Base-by-base conservation (phyloP, 2,113 vertebrate genomes). In the Vombatus ursinus region DNA sequence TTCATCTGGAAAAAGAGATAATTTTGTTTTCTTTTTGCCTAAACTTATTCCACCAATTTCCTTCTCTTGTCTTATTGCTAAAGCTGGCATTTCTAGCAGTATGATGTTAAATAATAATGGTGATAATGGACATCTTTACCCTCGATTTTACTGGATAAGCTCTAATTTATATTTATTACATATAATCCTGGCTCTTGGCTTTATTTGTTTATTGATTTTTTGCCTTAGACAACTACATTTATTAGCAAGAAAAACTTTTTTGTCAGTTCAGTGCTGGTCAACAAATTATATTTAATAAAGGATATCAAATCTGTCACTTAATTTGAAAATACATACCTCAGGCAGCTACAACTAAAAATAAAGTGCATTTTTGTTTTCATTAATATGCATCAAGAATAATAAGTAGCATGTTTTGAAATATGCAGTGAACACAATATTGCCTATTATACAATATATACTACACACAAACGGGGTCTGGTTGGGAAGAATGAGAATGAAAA, bases 381-480 rank as follows among this genome's bases (percentile, higher is more conserved):
- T 99, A 98, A 98, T 98, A 98, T 98, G 98, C 98, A 98, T 99
- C 98, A 98, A 98, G 98, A 98, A 99, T 98, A 98, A 98, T 98
- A 98, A 98, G 98, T 97, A 96, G 92, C 98, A 98, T 97, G 97
- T 97, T 98, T 97, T 98, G 97, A 97, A 98, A 98, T 97, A 98
- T 96, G 95, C 98, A 96, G 96, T 98, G 97, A 98, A 98, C 98
- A 98, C 98, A 97, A 98, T 98, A 98, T 93, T 95, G 98, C 98
- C 98, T 98, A 98, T 98, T 98, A 97, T 98, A 98, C 98, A 99
- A 99, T 98, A 98, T 98, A 99, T 98, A 99, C 98, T 98, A 97
- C 98, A 98, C 98, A 98, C 92, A 57, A 61, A 47, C 61, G 53
- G 96, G 93, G 96, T 93, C 51, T 24, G 94, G 95, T 97, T 10